Conservation (phyloP, 2,797 vertebrate species). For the Smutsia temminckii region DNA sequence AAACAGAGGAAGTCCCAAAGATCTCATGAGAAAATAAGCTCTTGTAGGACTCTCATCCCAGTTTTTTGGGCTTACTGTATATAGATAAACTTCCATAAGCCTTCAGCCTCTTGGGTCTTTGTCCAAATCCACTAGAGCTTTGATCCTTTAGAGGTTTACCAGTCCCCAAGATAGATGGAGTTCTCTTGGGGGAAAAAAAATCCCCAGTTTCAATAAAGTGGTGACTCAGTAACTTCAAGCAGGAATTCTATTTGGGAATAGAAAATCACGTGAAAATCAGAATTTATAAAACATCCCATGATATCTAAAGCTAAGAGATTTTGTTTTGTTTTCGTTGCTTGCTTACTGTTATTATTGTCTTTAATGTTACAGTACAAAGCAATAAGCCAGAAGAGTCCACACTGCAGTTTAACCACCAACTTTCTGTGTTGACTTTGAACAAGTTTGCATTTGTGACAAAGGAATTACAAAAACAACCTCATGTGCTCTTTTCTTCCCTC, state of each 20-base stretch:
- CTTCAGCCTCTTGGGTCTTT: slow-evolving; percentile 68
- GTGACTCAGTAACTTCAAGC: slow-evolving; percentile 60
- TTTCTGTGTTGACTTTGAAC: slow-evolving; percentile 25
- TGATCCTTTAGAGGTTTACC: slow-evolving; percentile 72
- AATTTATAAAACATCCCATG: slow-evolving; percentile 10
- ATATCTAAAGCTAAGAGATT: slow-evolving; percentile 15
- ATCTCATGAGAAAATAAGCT: slow-evolving; percentile 77
- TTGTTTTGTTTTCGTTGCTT: slow-evolving; percentile 28
- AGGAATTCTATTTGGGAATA: slow-evolving; percentile 32
- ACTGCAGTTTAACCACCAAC: background rate
- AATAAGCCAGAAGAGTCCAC: background rate
- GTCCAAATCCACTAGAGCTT: slow-evolving; percentile 71
- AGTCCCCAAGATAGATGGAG: slow-evolving; percentile 16
- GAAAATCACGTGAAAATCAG: slow-evolving; percentile 47
- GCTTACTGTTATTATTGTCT: slow-evolving; percentile 27
- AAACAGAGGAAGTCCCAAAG: slow-evolving; percentile 79
- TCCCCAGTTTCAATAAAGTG: slow-evolving; percentile 54
- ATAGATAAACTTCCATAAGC: slow-evolving; percentile 75
- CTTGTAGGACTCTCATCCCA: slow-evolving; percentile 63
- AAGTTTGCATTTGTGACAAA: slow-evolving; percentile 1
- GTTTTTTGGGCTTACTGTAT: slow-evolving; percentile 57
- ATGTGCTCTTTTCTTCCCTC: background rate
- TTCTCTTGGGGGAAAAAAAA: background rate
- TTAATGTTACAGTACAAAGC: slow-evolving; percentile 8
- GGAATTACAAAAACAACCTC: slow-evolving; percentile 7